Percentiles rank a stretch among this genome's conserved stretches.
phyloP scores from a whole-genome alignment of 2,888 invertebrate species.

The Tineola bisselliella region DNA sequence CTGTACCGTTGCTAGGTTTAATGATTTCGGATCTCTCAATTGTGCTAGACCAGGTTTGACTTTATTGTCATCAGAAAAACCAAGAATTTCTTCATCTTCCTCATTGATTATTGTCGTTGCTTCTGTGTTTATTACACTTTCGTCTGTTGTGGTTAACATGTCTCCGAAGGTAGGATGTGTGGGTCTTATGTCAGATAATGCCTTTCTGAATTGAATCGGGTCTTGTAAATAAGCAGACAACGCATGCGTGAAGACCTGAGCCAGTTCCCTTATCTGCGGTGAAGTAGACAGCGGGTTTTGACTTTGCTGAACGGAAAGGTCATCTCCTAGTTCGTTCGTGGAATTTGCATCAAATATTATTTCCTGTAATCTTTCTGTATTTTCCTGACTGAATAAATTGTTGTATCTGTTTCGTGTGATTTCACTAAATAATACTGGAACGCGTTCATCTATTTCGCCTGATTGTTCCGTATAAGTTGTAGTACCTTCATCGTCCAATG shows the following conservation, averaged over 20 bases:
- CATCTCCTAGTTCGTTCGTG: conserved; percentile 56
- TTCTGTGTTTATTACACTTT: conserved; percentile 50
- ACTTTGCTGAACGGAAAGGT: conserved; percentile 71
- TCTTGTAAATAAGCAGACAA: conserved; percentile 84
- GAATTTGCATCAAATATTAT: conserved; percentile 52
- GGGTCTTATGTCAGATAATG: conserved; percentile 79
- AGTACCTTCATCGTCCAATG: conserved; percentile 35
- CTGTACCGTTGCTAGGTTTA: conserved; percentile 37
- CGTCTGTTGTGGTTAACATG: conserved; percentile 42
- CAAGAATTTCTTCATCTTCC: conserved; percentile 80
- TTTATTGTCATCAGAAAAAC: conserved; percentile 76
- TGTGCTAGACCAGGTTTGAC: conserved; percentile 28
- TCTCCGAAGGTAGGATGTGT: conserved; percentile 75
- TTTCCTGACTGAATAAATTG: conserved; percentile 46
- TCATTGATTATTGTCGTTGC: conserved; percentile 70
- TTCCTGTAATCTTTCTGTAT: conserved; percentile 45
- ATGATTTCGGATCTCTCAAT: conserved; percentile 52
- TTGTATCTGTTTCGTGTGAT: conserved; percentile 74
- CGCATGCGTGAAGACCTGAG: conserved; percentile 86
- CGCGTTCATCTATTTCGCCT: conserved; percentile 54
- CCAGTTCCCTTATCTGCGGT: conserved; percentile 79
- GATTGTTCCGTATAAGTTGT: conserved; percentile 41
- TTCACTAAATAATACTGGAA: conserved; percentile 72
- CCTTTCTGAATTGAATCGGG: conserved; percentile 81
- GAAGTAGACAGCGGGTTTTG: conserved; percentile 69